phyloP scores from a whole-genome alignment of 2,797 vertebrate species.

The Emydoidea blandingii region DNA sequence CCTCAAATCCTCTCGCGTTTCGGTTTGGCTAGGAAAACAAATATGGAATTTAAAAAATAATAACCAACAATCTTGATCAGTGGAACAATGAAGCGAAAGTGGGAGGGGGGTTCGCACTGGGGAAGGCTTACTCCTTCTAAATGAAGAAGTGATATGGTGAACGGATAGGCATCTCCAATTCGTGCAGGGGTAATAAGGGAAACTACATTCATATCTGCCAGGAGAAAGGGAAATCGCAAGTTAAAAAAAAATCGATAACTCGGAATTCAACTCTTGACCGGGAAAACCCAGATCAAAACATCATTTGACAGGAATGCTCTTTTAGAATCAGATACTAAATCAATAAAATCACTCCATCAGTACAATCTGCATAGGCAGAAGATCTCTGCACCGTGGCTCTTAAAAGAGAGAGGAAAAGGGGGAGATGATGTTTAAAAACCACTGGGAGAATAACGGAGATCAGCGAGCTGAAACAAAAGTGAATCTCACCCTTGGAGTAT shows the following conservation, averaged over 20 bases:
- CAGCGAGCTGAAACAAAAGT: neutral
- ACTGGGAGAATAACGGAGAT: neutral
- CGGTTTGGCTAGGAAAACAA: neutral
- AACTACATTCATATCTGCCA: neutral
- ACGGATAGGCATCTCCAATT: neutral
- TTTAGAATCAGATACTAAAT: conserved; percentile 56
- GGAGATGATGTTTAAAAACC: neutral
- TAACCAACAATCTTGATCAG: neutral
- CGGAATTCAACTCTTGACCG: conserved; percentile 62
- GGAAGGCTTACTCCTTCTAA: neutral
- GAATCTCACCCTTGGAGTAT: neutral
- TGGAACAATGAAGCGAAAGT: neutral
- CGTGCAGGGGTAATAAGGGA: neutral
- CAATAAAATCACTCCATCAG: conserved; percentile 67
- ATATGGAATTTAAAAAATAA: neutral
- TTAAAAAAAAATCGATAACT: conserved; percentile 5
- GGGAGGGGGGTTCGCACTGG: no score
- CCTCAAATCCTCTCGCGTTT: neutral
- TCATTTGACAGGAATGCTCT: conserved; percentile 41
- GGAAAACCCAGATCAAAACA: conserved; percentile 55
- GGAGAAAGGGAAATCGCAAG: neutral
- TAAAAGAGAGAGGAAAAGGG: neutral
- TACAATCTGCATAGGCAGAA: neutral
- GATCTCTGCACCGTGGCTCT: neutral
- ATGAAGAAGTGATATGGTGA: neutral